A percentile compares a stretch with the other conserved stretches of the same genome.
Evolutionary conservation across 2,888 invertebrate species (phyloP).

Genomic region (Torymus auratus): DNA sequence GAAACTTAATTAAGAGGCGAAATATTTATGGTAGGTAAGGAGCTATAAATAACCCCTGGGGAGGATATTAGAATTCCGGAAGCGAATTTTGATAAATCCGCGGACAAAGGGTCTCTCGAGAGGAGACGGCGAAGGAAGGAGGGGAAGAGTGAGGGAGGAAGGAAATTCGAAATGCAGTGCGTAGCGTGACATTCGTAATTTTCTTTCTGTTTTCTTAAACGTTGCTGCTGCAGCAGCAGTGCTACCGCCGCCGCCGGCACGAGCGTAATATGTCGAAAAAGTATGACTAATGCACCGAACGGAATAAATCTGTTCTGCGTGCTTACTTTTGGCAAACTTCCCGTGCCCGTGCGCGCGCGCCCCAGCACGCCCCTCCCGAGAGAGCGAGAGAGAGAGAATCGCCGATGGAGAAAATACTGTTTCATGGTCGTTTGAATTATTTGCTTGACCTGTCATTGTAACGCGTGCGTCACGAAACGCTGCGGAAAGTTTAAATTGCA

Average conservation of each 20-base stretch:
- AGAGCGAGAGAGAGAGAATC: slow-evolving; percentile 32
- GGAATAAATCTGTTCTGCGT: slow-evolving; percentile 67
- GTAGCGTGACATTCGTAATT: slow-evolving; percentile 44
- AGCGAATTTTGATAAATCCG: slow-evolving; percentile 47
- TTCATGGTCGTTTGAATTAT: slow-evolving; percentile 59
- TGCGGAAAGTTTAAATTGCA: slow-evolving; percentile 57
- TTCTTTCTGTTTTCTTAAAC: slow-evolving; percentile 54
- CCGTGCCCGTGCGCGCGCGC: slow-evolving; percentile 54
- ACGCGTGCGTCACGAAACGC: slow-evolving; percentile 55
- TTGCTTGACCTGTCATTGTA: slow-evolving; percentile 59
- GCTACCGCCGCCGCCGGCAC: slow-evolving; percentile 3
- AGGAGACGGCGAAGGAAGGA: no score
- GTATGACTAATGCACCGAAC: slow-evolving; percentile 61
- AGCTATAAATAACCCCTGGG: slow-evolving; percentile 23
- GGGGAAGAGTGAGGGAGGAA: background rate
- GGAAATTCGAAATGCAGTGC: slow-evolving; percentile 50
- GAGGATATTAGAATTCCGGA: slow-evolving; percentile 31
- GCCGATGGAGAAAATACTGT: slow-evolving; percentile 59
- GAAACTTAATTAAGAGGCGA: slow-evolving; percentile 28
- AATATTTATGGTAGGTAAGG: slow-evolving; percentile 20
- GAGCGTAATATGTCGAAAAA: slow-evolving; percentile 58
- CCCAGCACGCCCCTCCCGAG: no score
- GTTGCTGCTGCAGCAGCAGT: slow-evolving; percentile 14
- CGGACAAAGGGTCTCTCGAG: background rate
- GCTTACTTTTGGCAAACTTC: slow-evolving; percentile 65